Evolutionary conservation across 2,888 invertebrate genomes (phyloP).

Genomic region (Nezara viridula): DNA sequence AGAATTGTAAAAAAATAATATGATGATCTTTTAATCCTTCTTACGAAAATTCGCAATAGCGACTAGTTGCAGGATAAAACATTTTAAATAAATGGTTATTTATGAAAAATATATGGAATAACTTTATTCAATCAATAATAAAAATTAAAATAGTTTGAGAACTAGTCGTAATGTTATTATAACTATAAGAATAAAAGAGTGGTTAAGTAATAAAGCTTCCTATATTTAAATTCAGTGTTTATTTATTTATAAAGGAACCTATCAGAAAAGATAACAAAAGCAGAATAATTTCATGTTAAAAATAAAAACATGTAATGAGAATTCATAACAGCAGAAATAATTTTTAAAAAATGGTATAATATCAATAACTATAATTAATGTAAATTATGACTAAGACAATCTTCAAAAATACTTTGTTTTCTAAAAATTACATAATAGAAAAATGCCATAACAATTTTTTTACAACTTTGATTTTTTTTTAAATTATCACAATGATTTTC

Average conservation of each 20-base stretch:
- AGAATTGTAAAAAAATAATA: too few species aligned
- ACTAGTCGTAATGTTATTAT: too few species aligned
- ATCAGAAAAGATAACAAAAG: background rate
- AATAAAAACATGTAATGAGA: background rate
- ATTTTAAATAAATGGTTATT: too few species aligned
- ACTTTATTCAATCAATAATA: too few species aligned
- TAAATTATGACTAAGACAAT: background rate
- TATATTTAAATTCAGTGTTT: background rate
- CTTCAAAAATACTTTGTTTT: constrained; percentile 27
- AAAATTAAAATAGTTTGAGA: too few species aligned
- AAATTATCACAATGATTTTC: constrained; percentile 35
- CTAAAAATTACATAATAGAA: background rate
- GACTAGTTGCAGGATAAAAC: too few species aligned
- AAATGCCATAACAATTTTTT: background rate
- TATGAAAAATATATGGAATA: too few species aligned
- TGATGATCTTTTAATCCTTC: too few species aligned
- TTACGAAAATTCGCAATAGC: too few species aligned
- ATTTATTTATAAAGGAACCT: background rate
- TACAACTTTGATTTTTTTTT: background rate
- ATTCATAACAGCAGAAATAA: background rate
- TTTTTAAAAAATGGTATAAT: background rate
- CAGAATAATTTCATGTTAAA: background rate
- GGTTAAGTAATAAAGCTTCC: too few species aligned
- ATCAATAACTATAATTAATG: background rate
- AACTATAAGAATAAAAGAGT: too few species aligned